Evolutionary conservation across 2,888 invertebrate species (phyloP).

Genomic region (Eulithis prunata): DNA sequence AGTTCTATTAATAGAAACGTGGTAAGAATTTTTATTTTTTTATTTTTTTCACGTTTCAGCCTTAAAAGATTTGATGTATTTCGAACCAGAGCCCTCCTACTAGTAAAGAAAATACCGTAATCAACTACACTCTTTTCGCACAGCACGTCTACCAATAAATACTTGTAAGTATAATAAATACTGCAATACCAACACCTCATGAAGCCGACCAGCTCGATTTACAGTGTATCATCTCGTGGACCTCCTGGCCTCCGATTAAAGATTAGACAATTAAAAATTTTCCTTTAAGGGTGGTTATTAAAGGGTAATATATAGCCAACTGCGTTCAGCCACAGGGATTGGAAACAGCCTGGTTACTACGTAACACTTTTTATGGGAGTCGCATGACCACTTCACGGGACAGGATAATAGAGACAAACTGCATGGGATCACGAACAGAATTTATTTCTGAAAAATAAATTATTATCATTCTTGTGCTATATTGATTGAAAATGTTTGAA

Average conservation of each 20-base stretch:
- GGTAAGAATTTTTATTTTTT: too few species aligned
- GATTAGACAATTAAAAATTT: constrained; percentile 76
- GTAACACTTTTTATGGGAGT: too few species aligned
- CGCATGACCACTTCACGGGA: too few species aligned
- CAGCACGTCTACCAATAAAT: constrained; percentile 23
- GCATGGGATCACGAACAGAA: too few species aligned
- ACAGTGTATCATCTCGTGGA: constrained; percentile 54
- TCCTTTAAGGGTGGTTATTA: constrained; percentile 77
- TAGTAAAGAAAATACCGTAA: constrained; percentile 28
- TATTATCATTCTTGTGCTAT: too few species aligned
- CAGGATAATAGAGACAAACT: too few species aligned
- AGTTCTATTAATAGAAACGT: too few species aligned
- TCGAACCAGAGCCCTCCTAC: constrained; percentile 24
- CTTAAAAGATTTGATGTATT: constrained; percentile 3
- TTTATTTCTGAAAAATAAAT: too few species aligned
- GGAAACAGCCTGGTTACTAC: constrained; percentile 12
- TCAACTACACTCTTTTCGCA: constrained; percentile 32
- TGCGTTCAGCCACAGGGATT: constrained; percentile 37
- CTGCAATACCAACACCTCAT: constrained; percentile 41
- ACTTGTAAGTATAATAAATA: constrained; percentile 33
- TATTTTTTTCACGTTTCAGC: too few species aligned
- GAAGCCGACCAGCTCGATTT: constrained; percentile 48
- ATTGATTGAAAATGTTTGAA: not conserved
- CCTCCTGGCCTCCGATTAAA: constrained; percentile 69
- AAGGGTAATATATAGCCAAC: constrained; percentile 64